Conservation (phyloP, 1,140 invertebrate species). For the Aphelinus atriplicis region DNA sequence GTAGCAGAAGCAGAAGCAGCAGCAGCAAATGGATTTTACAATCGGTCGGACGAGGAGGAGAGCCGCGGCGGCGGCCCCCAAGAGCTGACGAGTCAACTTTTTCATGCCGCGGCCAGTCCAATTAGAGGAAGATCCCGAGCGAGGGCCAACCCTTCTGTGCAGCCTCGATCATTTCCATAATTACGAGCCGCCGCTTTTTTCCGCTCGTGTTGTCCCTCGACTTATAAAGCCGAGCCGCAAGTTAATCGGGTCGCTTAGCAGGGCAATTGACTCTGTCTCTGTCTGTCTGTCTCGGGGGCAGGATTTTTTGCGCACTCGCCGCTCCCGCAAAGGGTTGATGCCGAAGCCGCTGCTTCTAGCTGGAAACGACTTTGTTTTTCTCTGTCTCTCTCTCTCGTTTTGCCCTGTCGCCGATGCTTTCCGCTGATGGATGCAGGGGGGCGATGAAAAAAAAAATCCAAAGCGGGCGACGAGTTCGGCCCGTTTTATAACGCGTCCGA, state of each 20-base stretch:
- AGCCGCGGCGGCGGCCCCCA: not conserved
- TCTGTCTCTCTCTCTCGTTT: not conserved
- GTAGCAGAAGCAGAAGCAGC: not conserved
- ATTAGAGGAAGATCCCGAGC: slow-evolving; percentile 9
- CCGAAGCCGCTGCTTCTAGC: not conserved
- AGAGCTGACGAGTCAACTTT: slow-evolving; percentile 27
- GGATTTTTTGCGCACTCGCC: too few relatives aligned
- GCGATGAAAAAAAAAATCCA: too few relatives aligned
- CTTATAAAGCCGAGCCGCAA: not conserved
- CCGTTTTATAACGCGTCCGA: not conserved
- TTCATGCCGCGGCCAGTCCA: slow-evolving; percentile 26
- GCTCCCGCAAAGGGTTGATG: slow-evolving; percentile 15
- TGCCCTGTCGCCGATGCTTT: not conserved
- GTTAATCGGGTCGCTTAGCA: slow-evolving; percentile 39
- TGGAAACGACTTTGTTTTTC: slow-evolving; percentile 2
- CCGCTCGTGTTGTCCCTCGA: not conserved
- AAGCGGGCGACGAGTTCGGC: not conserved
- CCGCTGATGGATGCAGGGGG: not conserved
- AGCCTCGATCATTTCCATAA: slow-evolving; percentile 32
- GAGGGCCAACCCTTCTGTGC: slow-evolving; percentile 12
- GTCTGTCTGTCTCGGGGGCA: not conserved
- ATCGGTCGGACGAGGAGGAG: not conserved
- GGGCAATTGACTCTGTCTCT: slow-evolving; percentile 25
- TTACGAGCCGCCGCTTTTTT: slow-evolving; percentile 11
- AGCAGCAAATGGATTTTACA: not conserved